Evolutionary conservation across 2,888 invertebrate species (phyloP).

Genomic region (Noctua janthina): DNA sequence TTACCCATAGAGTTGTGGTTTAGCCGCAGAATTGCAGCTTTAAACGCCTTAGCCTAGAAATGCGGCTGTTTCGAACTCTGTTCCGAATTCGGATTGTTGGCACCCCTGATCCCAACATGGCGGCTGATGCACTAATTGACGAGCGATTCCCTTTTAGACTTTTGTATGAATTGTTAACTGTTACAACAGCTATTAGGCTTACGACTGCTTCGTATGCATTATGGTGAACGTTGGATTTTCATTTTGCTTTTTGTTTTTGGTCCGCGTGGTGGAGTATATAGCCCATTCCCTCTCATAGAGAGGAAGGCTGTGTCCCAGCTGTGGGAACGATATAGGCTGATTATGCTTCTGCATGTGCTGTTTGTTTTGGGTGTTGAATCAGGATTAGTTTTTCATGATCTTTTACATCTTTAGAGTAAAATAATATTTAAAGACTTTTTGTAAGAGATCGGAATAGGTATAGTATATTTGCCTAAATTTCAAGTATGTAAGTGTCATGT

Average conservation of each 20-base stretch:
- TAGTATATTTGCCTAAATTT: background rate
- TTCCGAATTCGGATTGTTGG: conserved; percentile 60
- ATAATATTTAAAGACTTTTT: background rate
- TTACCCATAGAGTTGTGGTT: conserved; percentile 67
- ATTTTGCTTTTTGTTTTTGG: conserved; percentile 3
- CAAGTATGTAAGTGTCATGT: background rate
- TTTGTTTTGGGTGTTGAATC: background rate
- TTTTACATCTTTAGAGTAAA: background rate
- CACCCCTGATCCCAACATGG: conserved; percentile 60
- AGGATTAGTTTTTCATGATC: background rate
- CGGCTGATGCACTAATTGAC: conserved; percentile 52
- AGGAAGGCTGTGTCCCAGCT: no score
- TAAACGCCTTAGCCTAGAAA: conserved; percentile 63
- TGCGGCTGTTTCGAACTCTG: conserved; percentile 57
- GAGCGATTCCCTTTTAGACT: conserved; percentile 49
- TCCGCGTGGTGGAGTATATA: no score
- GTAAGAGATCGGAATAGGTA: background rate
- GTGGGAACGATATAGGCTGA: no score
- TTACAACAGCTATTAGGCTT: conserved; percentile 32
- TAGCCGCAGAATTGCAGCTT: conserved; percentile 66
- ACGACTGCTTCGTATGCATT: conserved; percentile 17
- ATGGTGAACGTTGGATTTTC: conserved; percentile 18
- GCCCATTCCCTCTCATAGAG: no score
- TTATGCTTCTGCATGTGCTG: background rate
- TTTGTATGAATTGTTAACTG: conserved; percentile 44